Evolutionary conservation across 2,888 invertebrate species (phyloP), one percentile per base, ranked within the genome.

Genomic region (Celastrina argiolus): DNA sequence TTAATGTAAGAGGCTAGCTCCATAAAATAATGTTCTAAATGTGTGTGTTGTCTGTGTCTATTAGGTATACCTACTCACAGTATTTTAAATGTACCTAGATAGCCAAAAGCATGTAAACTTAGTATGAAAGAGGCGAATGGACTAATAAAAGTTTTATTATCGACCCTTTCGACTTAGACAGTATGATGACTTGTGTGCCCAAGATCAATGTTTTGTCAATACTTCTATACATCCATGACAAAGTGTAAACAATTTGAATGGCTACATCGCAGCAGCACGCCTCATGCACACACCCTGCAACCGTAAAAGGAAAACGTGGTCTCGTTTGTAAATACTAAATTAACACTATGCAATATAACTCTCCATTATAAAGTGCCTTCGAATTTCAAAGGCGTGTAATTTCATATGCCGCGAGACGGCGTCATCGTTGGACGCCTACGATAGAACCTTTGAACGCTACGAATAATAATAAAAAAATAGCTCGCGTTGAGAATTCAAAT

Each of bases 381-480:
- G 73, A 76, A 78, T 77, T 82, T 81, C 77, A 75, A 78, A 78
- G 79, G 78, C 79, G 81, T 74, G 73, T 81, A 80, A 82, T 82
- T 80, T 87, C 82, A 83, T 84, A 85, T 78, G 80, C 80, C 80
- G 82, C 79, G 81, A 76, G 81, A 72, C 81, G 74, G 81, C 87
- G 85, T 81, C 84, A 79, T 80, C 76, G 83, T 42, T 78, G 79
- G 83, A 85, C 89, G 89, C 83, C 77, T 84, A 81, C 80, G 72
- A 74, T 69, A 77, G 65, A 80, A 76, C 80, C 80, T 82, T 61
- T 82, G 74, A 74, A 70, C 69, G 70, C 76, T 73, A 68, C 64
- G 75, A 77, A 77, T 71, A 66, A 66, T 75, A 69, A 66, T 68
- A 31, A 64, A 72, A 74, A 72, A 72, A 69, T 69, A 71, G 65